These are phyloP conservation scores for Epizoanthus scotinus DNA, from an alignment of 92 coral and sea anemone species.

Conservation along the genomic window DNA sequence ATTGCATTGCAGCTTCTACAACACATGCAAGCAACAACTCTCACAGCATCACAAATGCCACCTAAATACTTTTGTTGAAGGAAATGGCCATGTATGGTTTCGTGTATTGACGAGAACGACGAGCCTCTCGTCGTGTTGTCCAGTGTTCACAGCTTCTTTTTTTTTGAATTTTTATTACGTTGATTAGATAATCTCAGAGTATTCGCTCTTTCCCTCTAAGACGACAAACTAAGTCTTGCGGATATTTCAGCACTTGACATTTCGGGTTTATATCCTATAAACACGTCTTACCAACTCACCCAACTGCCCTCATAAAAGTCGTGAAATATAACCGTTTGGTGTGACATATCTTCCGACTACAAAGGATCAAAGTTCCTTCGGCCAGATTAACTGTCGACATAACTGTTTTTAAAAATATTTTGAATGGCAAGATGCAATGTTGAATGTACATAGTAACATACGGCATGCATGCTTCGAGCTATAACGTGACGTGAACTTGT, in stretches of 20 bases:
- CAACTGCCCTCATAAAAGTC: constrained; percentile 8
- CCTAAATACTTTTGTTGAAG: too few relatives aligned
- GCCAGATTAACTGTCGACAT: not conserved
- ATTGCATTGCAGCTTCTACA: too few relatives aligned
- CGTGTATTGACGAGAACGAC: too few relatives aligned
- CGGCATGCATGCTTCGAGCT: constrained; percentile 4
- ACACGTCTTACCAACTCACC: not conserved
- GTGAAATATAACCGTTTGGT: not conserved
- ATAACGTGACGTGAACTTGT: constrained; percentile 40
- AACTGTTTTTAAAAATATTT: constrained; percentile 29
- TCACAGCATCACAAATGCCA: too few relatives aligned
- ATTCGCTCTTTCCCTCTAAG: too few relatives aligned
- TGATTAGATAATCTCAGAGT: not conserved
- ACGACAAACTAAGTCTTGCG: too few relatives aligned
- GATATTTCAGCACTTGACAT: not conserved
- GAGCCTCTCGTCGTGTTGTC: too few relatives aligned
- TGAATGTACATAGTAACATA: too few relatives aligned
- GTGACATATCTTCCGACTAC: not conserved
- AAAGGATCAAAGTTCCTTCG: constrained; percentile 4
- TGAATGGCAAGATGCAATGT: constrained; percentile 3
- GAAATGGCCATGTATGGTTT: too few relatives aligned
- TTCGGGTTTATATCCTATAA: not conserved
- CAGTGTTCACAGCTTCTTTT: too few relatives aligned
- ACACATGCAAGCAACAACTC: too few relatives aligned
- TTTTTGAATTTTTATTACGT: too few relatives aligned